phyloP scores from a whole-genome alignment of 2,797 vertebrate genomes.

The Amblyopsis hoosieri region DNA sequence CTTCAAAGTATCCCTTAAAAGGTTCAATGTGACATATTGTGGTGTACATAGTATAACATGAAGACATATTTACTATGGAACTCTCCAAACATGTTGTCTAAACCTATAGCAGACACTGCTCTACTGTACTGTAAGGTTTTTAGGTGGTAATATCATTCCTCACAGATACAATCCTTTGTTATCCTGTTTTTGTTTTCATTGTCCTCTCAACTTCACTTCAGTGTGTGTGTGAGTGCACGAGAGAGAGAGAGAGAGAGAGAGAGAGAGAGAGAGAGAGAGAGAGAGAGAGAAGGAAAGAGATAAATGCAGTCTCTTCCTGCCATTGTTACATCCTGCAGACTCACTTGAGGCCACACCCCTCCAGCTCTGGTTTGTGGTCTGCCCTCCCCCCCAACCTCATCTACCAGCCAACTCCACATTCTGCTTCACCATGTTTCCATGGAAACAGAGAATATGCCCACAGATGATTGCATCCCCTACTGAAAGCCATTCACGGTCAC shows the following conservation, averaged over 20 bases:
- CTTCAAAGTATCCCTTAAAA: no score
- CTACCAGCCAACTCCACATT: constrained; percentile 33
- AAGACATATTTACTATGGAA: constrained; percentile 3
- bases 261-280: constrained; percentile 29
- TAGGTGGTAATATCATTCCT: constrained; percentile 56
- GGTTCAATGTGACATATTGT: no score
- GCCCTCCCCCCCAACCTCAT: constrained; percentile 6
- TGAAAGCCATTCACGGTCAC: constrained; percentile 33
- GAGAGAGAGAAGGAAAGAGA: constrained; percentile 8
- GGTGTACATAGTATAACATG: no score
- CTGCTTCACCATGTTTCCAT: constrained; percentile 64
- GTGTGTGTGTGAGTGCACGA: constrained; percentile 7
- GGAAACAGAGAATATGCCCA: constrained; percentile 60
- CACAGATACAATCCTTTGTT: constrained; percentile 61
- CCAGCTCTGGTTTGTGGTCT: constrained; percentile 28
- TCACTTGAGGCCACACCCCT: constrained; percentile 43
- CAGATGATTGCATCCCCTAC: constrained; percentile 52
- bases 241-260: constrained; percentile 1
- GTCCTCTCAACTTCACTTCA: constrained; percentile 57
- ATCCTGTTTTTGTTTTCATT: constrained; percentile 80
- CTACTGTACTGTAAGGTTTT: constrained; percentile 25
- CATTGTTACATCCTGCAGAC: constrained; percentile 72
- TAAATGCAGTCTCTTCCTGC: constrained; percentile 67
- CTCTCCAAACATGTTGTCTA: constrained; percentile 34
- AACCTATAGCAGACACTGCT: constrained; percentile 10